phyloP scores from a whole-genome alignment of 2,888 invertebrate genomes.

The Pandemis cinnamomeana region DNA sequence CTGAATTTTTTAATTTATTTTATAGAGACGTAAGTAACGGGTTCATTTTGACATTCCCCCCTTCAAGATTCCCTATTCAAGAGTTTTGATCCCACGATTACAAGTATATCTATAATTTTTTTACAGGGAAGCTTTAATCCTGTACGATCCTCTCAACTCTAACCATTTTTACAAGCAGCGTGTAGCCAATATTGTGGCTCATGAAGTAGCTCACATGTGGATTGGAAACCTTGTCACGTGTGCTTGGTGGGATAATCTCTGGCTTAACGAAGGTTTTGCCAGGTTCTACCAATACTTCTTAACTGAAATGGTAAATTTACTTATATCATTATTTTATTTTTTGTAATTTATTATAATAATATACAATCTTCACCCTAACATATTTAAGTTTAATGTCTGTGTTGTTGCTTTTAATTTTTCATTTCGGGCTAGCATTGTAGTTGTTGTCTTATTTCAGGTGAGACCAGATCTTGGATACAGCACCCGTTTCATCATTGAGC shows the following conservation, averaged over 20 bases:
- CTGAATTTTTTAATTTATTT: too few relatives aligned
- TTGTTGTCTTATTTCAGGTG: constrained; percentile 55
- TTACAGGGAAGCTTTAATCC: constrained; percentile 83
- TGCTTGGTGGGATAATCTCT: constrained; percentile 90
- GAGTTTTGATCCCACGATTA: neutral
- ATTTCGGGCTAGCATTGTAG: neutral
- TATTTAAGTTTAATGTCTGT: neutral
- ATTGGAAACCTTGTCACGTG: constrained; percentile 91
- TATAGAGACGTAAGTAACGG: too few relatives aligned
- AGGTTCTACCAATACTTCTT: constrained; percentile 88
- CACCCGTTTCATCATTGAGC: constrained; percentile 87
- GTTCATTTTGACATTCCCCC: too few relatives aligned
- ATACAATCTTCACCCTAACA: neutral
- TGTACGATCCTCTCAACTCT: constrained; percentile 76
- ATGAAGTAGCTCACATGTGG: constrained; percentile 94
- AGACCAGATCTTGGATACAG: constrained; percentile 65
- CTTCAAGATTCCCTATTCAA: neutral
- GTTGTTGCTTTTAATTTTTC: neutral
- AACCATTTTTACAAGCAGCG: constrained; percentile 86
- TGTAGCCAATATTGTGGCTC: constrained; percentile 87
- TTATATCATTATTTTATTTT: neutral
- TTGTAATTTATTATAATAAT: neutral
- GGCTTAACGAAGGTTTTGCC: constrained; percentile 89
- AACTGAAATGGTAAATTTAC: constrained; percentile 73
- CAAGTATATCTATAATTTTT: constrained; percentile 17